A percentile compares a stretch with the other conserved stretches of the same genome.
These are phyloP conservation scores for Epizoanthus rinbou DNA, from an alignment of 92 coral and sea anemone species.

Conservation along the genomic window DNA sequence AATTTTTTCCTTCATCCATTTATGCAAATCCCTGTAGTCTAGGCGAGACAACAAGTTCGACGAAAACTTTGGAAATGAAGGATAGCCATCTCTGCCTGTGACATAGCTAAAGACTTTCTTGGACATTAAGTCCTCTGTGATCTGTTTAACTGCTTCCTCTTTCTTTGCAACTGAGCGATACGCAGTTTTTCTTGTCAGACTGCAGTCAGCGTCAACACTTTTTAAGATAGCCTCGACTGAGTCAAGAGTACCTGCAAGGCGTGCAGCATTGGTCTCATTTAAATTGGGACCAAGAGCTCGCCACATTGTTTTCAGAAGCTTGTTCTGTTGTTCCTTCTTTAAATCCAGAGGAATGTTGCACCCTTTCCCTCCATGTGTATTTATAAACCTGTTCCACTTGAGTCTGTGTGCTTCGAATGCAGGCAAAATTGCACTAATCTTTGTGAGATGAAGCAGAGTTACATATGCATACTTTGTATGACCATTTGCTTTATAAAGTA, in stretches of 20 bases:
- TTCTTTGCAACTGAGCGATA: conserved; percentile 40
- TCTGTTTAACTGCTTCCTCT: conserved; percentile 27
- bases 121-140: conserved; percentile 1
- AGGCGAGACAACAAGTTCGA: background rate
- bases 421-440: conserved; percentile 52
- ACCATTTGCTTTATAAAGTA: conserved; percentile 56
- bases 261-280: conserved; percentile 61
- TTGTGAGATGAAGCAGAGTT: conserved; percentile 46
- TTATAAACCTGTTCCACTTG: conserved; percentile 66
- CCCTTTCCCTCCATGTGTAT: conserved; percentile 66
- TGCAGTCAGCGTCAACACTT: conserved; percentile 56
- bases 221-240: conserved; percentile 48
- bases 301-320: conserved; percentile 61
- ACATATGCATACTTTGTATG: conserved; percentile 71
- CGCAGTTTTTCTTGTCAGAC: conserved; percentile 12
- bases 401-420: conserved; percentile 55
- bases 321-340: conserved; percentile 66
- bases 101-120: conserved; percentile 1
- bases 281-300: conserved; percentile 65
- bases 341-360: conserved; percentile 62
- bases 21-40: conserved; percentile 21
- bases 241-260: conserved; percentile 65
- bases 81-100: conserved; percentile 9
- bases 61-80: conserved; percentile 9
- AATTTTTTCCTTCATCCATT: conserved; percentile 14